phyloP scores from a whole-genome alignment of 2,797 vertebrate genomes.

The Fringilla coelebs region DNA sequence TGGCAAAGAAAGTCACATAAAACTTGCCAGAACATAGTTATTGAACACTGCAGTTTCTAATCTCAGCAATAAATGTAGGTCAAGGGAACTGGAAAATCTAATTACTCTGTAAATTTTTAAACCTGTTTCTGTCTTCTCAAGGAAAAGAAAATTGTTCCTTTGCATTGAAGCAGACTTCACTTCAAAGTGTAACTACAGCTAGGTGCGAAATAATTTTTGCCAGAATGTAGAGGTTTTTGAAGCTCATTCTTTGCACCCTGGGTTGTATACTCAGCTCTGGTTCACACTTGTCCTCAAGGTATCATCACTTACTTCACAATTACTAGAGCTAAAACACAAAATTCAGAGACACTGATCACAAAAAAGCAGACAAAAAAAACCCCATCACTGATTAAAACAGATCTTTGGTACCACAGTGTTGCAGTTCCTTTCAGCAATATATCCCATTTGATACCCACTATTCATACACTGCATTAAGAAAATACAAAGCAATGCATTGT shows the following conservation, averaged over 20 bases:
- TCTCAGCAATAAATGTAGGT: slow-evolving; percentile 37
- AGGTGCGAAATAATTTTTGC: neutral
- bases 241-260: neutral
- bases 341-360: neutral
- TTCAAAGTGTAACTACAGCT: neutral
- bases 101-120: slow-evolving; percentile 56
- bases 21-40: slow-evolving; percentile 17
- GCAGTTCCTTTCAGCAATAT: neutral
- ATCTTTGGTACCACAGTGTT: neutral
- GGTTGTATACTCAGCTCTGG: neutral
- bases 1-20: slow-evolving; percentile 35
- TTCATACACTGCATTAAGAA: neutral
- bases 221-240: neutral
- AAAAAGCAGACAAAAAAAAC: neutral
- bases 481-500: neutral
- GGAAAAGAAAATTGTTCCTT: slow-evolving; percentile 1
- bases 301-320: neutral
- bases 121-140: slow-evolving; percentile 46
- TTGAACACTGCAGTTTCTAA: slow-evolving; percentile 40
- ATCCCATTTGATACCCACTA: neutral
- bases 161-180: neutral
- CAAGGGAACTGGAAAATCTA: slow-evolving; percentile 53
- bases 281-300: neutral
- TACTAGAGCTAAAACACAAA: neutral
- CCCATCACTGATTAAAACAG: neutral